A percentile compares a stretch with the other conserved stretches of the same genome.
phyloP scores from a whole-genome alignment of 1,140 invertebrate genomes.

The Ceratoteleas bidentatus region DNA sequence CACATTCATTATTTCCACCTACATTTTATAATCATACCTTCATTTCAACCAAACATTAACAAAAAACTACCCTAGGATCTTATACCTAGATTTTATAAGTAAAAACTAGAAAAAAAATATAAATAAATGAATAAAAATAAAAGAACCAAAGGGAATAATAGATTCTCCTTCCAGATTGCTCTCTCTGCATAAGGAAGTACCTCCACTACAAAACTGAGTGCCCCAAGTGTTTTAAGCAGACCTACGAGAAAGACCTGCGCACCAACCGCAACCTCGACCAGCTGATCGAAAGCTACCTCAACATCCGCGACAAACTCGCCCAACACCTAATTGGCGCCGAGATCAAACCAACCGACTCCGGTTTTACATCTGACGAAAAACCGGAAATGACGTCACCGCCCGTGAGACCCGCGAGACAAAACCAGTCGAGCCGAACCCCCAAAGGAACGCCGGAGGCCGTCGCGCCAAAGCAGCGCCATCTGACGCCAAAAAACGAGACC shows the following conservation, averaged over 20 bases:
- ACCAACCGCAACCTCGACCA: constrained; percentile 81
- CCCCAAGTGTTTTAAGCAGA: constrained; percentile 81
- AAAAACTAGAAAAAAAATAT: too few species aligned
- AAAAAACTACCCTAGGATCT: too few species aligned
- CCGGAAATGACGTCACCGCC: constrained; percentile 28
- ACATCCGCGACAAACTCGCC: constrained; percentile 74
- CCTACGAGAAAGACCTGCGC: constrained; percentile 80
- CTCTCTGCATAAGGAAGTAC: constrained; percentile 83
- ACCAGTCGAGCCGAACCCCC: constrained; percentile 14
- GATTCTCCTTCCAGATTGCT: constrained; percentile 81
- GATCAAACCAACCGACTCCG: not conserved
- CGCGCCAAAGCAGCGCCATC: not conserved
- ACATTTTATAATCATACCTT: too few species aligned
- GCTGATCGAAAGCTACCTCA: constrained; percentile 73
- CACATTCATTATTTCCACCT: too few species aligned
- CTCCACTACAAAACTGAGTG: constrained; percentile 82
- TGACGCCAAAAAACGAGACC: too few species aligned
- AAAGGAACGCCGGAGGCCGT: constrained; percentile 3
- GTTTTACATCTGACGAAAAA: not conserved
- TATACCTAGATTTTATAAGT: too few species aligned
- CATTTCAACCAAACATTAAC: too few species aligned
- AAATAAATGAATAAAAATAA: too few species aligned
- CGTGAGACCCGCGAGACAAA: constrained; percentile 45
- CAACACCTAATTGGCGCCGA: constrained; percentile 49
- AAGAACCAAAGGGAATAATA: not conserved